phyloP scores from a whole-genome alignment of 2,888 invertebrate genomes.

The Chesias legatella region DNA sequence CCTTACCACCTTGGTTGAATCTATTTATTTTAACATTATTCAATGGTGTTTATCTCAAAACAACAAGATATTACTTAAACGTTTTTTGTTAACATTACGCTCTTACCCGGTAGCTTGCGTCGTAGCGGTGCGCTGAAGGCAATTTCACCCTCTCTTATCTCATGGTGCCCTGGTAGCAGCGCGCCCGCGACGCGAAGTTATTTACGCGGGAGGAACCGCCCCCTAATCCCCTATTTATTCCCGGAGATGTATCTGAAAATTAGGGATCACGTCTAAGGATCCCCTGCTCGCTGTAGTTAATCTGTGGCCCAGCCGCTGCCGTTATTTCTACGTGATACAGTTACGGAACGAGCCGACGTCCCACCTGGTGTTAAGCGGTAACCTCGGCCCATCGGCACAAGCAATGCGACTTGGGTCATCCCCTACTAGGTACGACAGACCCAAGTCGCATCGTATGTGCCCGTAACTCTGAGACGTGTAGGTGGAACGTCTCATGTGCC shows the following conservation, averaged over 20 bases:
- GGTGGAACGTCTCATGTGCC: no score
- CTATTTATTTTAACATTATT: no score
- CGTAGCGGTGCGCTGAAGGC: constrained; percentile 46
- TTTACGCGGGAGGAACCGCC: constrained; percentile 72
- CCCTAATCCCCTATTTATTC: constrained; percentile 80
- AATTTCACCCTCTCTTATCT: constrained; percentile 71
- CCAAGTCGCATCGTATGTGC: no score
- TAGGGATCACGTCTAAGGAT: constrained; percentile 73
- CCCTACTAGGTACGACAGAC: no score
- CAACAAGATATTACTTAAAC: constrained; percentile 22
- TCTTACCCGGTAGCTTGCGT: constrained; percentile 37
- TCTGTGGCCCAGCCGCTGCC: constrained; percentile 54
- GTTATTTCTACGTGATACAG: constrained; percentile 29
- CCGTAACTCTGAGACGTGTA: no score
- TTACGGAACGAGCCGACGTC: no score
- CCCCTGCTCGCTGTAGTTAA: constrained; percentile 52
- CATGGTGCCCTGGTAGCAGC: constrained; percentile 50
- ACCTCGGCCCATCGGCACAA: no score
- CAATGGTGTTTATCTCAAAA: constrained; percentile 21
- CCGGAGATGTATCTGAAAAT: constrained; percentile 78
- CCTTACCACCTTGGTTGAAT: no score
- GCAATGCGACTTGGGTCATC: no score
- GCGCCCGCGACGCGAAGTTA: constrained; percentile 67
- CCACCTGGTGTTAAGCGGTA: no score
- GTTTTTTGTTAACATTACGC: constrained; percentile 30